Conservation (phyloP, 2,888 invertebrate genomes). For the Acronicta aceris region DNA sequence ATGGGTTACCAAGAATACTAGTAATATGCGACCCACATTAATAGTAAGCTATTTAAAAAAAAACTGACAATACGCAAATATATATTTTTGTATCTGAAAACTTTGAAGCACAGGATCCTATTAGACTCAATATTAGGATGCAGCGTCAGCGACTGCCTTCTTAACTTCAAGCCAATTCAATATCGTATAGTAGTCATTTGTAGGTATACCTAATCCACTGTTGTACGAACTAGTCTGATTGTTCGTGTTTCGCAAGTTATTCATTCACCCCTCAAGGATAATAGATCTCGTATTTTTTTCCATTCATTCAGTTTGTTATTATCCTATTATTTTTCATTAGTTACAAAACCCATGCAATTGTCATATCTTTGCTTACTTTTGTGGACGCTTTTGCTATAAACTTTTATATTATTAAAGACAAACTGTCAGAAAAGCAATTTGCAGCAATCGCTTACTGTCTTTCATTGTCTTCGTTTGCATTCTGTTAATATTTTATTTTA, state of each 20-base stretch:
- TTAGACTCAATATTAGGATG: too few species aligned
- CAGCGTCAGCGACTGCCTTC: too few species aligned
- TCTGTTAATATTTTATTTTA: constrained; percentile 21
- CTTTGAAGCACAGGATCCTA: too few species aligned
- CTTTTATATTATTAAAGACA: constrained; percentile 31
- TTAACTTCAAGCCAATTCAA: too few species aligned
- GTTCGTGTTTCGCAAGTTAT: background rate
- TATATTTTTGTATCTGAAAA: too few species aligned
- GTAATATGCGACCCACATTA: too few species aligned
- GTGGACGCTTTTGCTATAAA: constrained; percentile 9
- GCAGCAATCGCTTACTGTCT: constrained; percentile 42
- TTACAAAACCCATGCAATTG: constrained; percentile 29
- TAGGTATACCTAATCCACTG: too few species aligned
- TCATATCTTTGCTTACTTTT: constrained; percentile 29
- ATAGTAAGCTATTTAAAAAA: too few species aligned
- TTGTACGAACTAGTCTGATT: too few species aligned
- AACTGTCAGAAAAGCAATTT: constrained; percentile 44
- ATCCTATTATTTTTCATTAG: constrained; percentile 34
- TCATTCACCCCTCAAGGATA: constrained; percentile 32
- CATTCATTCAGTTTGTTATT: constrained; percentile 19
- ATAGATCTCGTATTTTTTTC: constrained; percentile 30
- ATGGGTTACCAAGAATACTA: too few species aligned
- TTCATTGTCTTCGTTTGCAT: constrained; percentile 38
- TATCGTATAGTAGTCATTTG: too few species aligned
- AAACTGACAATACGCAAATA: too few species aligned